Conservation (phyloP, 2,113 vertebrate species). For the Dasypus novemcinctus region DNA sequence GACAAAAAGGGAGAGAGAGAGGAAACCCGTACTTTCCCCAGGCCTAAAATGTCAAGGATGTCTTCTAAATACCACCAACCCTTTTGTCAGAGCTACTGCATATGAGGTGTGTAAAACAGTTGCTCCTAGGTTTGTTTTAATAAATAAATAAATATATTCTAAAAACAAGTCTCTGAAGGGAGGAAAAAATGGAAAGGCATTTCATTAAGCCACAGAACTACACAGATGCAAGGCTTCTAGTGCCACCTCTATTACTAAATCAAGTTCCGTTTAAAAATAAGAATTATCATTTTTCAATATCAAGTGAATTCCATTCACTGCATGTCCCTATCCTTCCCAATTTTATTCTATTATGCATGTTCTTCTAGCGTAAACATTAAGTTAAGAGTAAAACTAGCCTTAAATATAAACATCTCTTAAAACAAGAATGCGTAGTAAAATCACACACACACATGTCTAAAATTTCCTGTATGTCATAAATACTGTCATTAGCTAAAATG, state of each 20-base stretch:
- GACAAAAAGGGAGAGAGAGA: too few relatives aligned
- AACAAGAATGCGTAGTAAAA: constrained; percentile 38
- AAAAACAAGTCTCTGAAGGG: not conserved
- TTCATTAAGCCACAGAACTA: not conserved
- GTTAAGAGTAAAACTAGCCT: not conserved
- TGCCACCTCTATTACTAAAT: not conserved
- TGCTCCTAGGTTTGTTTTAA: not conserved
- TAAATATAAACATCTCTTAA: constrained; percentile 31
- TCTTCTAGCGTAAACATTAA: constrained; percentile 26
- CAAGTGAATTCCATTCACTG: constrained; percentile 17
- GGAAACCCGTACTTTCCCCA: not conserved
- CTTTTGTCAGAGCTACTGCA: not conserved
- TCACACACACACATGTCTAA: not conserved
- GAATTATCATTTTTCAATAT: not conserved
- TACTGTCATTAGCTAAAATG: constrained; percentile 33
- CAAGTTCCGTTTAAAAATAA: constrained; percentile 38
- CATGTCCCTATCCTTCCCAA: not conserved
- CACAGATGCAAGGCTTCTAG: not conserved
- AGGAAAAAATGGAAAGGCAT: not conserved
- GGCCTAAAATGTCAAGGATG: not conserved
- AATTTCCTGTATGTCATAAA: constrained; percentile 1
- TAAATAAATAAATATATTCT: not conserved
- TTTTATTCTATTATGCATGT: not conserved
- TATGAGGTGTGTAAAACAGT: not conserved
- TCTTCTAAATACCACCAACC: not conserved